Conservation (phyloP, 2,888 invertebrate species). For the Spicauda simplicius region DNA sequence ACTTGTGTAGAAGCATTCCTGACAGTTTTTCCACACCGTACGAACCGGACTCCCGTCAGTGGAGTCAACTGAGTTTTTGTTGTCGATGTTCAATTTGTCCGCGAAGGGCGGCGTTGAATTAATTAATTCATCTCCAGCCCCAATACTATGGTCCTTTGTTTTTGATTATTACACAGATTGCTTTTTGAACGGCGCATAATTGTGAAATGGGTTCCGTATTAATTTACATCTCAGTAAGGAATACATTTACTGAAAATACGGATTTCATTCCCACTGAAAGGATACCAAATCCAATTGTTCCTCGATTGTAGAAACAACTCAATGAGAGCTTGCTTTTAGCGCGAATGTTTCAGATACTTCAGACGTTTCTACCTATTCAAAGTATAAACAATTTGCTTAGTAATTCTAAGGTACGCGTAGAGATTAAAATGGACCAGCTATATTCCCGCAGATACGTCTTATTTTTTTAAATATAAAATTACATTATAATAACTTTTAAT, state of each 20-base stretch:
- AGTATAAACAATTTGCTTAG: neutral
- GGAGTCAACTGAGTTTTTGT: constrained; percentile 38
- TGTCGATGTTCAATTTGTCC: constrained; percentile 38
- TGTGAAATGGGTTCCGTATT: constrained; percentile 37
- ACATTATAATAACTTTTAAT: too few species aligned
- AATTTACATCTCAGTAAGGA: constrained; percentile 33
- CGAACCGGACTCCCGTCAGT: neutral
- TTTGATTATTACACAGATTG: constrained; percentile 44
- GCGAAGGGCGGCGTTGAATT: constrained; percentile 36
- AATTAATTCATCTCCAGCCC: constrained; percentile 44
- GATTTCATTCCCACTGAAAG: constrained; percentile 30
- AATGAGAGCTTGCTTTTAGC: constrained; percentile 21
- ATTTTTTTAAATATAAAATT: too few species aligned
- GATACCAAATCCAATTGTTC: constrained; percentile 32
- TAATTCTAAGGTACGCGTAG: neutral
- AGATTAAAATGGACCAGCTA: neutral
- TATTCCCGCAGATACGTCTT: too few species aligned
- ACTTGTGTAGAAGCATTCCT: neutral
- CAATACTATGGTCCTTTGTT: constrained; percentile 43
- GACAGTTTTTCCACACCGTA: neutral
- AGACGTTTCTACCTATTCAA: neutral
- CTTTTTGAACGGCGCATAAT: constrained; percentile 38
- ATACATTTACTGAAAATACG: constrained; percentile 35
- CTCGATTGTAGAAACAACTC: constrained; percentile 27
- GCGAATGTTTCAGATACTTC: constrained; percentile 5